Base-by-base conservation (phyloP, 2,888 invertebrate species). In the Idaea biselata region DNA sequence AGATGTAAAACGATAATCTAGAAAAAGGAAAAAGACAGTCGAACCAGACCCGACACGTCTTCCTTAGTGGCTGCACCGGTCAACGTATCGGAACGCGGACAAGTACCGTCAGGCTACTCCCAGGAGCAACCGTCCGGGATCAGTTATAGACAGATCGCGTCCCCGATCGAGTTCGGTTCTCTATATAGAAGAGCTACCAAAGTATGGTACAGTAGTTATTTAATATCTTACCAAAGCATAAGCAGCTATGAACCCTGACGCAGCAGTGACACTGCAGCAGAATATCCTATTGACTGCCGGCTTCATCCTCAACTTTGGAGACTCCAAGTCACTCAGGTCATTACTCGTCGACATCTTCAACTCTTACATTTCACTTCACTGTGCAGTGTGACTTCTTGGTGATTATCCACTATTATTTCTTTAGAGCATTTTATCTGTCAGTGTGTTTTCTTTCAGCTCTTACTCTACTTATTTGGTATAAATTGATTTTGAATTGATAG, bases 231-330 rank as follows among this genome's bases (percentile, higher is more conserved):
- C 93, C 85, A 93, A 76, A 63, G 93, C 93, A 75, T 93, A 93
- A 53, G 93, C 93, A 61, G 93, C 93, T 16, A 93, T 84, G 65
- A 93, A 93, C 0, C 93, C 93, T 0, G 93, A 87, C 1, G 93
- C 93, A 18, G 93, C 93, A 0, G 92, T 93, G 1, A 93, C 92
- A 61, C 93, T 93, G 75, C 93, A 93, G 75, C 93, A 93, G 75
- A 92, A 93, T 73, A 93, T 87, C 64, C 82, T 88, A 65, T 78
- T 88, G 16, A 93, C 78, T 0, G 93, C 93, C 1, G 93, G 93
- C 74, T 86, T 90, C 93, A 93, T 93, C 6, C 83, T 77, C 58
- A 86, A 68, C 73, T 84, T 88, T 0, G 86, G 85, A 3, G 82
- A 64, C 66, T 89, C 89, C 32, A 81, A 67, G 3, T 89, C 91